Evolutionary conservation across 2,888 invertebrate genomes (phyloP), one percentile per base, ranked within the genome.

Genomic region (Napeogenes sylphis): DNA sequence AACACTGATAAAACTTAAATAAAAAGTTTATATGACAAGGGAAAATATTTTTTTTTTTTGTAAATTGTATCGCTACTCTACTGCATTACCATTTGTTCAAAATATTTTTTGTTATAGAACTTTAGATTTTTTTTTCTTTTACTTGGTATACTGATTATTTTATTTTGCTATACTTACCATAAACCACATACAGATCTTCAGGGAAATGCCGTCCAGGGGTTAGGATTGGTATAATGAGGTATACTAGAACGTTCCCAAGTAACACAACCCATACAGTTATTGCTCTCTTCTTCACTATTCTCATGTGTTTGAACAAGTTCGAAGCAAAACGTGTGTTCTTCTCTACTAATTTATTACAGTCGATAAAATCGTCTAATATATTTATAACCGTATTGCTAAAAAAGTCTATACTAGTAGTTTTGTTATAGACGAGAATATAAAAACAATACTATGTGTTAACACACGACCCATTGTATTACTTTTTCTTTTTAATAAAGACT

Each of bases 191-290:
- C 0, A 61, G 32, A 32, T 81, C 80, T 46, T 80, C 76, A 54
- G 72, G 68, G 4, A 80, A 69, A 67, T 81, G 80, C 13, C 75
- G 67, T 8, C 83, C 83, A 2, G 79, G 76, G 0, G 65, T 62
- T 0, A 82, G 56, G 0, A 79, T 60, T 0, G 81, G 77, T 54
- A 70, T 70, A 1, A 67, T 2, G 2, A 75, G n/a, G 61, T 84
- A 83, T 1, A 76, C 47, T 0, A 78, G 56, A 0, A 79, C 78
- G 45, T 81, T 81, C 0, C 67, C 67, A 4, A 81, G 78, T 53
- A 85, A 72, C 1, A 77, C 71, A 2, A 73, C 4, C 82, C 82
- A 84, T 68, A 79, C 82, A 1, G 77, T 51, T 2, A 81, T 66
- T 3, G 80, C 81, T 3, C 84, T 72, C 33, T 70, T 75, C 68